These are phyloP conservation scores for Chromis chromis DNA, from an alignment of 2,797 vertebrate species.

Conservation along the genomic window DNA sequence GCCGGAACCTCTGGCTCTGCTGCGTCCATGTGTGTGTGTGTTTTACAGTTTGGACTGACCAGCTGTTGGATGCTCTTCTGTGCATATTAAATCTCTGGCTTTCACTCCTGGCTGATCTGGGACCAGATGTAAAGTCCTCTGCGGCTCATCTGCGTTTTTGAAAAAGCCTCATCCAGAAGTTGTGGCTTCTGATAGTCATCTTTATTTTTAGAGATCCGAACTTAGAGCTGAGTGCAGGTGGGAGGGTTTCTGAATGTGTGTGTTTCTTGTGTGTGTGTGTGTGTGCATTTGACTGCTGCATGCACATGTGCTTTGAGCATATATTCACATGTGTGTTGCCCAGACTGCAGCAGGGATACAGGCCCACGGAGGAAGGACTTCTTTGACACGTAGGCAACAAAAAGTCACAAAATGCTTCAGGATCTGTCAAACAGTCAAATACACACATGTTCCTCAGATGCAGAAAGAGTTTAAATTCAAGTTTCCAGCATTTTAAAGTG, in stretches of 20 bases:
- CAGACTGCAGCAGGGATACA: constrained; percentile 53
- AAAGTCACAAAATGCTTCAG: constrained; percentile 25
- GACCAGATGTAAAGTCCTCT: constrained; percentile 73
- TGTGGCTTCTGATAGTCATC: constrained; percentile 68
- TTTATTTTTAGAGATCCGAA: constrained; percentile 74
- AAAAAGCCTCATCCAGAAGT: constrained; percentile 62
- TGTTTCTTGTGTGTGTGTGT: constrained; percentile 9
- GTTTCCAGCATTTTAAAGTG: neutral
- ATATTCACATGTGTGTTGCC: constrained; percentile 30
- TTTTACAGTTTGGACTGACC: constrained; percentile 70
- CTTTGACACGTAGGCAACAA: constrained; percentile 72
- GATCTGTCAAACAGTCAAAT: constrained; percentile 41
- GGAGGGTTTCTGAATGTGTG: constrained; percentile 19
- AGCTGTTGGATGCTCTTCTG: constrained; percentile 72
- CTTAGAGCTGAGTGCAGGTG: constrained; percentile 61
- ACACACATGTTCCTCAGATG: neutral
- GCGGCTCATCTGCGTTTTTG: constrained; percentile 69
- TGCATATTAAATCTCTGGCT: constrained; percentile 72
- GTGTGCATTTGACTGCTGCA: constrained; percentile 28
- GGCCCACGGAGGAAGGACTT: constrained; percentile 28
- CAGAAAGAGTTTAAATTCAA: neutral
- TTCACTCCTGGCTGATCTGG: constrained; percentile 61
- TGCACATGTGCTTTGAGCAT: constrained; percentile 17
- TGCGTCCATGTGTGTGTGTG: constrained; percentile 35
- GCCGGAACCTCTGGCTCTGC: constrained; percentile 66